Percentiles rank a stretch among this genome's conserved stretches.
Conservation (phyloP, 2,113 vertebrate genomes). For the Trichechus manatus region DNA sequence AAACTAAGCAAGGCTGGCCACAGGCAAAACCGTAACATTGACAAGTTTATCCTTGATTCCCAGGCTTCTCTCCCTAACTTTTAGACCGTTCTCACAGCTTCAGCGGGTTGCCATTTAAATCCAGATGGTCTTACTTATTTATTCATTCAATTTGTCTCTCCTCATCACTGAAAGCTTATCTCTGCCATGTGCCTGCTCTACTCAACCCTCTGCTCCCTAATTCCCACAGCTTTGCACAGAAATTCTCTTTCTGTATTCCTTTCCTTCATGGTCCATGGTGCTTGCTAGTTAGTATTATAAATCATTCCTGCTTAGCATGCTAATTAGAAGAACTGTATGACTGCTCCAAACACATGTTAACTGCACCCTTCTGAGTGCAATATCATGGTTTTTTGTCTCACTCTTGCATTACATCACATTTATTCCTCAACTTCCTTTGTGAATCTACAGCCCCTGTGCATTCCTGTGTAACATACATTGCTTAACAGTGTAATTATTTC, state of each 20-base stretch:
- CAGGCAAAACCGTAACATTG: not conserved
- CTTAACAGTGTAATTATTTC: not conserved
- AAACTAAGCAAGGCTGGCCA: constrained; percentile 26
- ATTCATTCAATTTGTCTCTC: not conserved
- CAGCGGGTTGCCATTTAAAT: not conserved
- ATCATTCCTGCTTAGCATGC: constrained; percentile 52
- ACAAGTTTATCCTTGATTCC: not conserved
- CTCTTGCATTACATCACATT: not conserved
- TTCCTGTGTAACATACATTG: not conserved
- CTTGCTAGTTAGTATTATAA: not conserved
- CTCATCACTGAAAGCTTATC: not conserved
- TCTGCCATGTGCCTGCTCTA: not conserved
- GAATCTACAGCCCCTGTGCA: not conserved
- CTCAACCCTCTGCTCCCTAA: not conserved
- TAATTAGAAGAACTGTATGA: not conserved
- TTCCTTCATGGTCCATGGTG: constrained; percentile 40
- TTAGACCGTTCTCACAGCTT: not conserved
- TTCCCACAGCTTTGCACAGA: not conserved
- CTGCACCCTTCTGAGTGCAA: not conserved
- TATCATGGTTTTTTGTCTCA: not conserved
- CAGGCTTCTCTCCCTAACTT: not conserved
- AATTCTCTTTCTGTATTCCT: not conserved
- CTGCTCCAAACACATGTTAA: not conserved
- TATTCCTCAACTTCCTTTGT: not conserved
- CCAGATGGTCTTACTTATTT: constrained; percentile 51